Base-by-base conservation (phyloP, 92 coral and sea anemone species). In the Zoanthus sansibaricus region DNA sequence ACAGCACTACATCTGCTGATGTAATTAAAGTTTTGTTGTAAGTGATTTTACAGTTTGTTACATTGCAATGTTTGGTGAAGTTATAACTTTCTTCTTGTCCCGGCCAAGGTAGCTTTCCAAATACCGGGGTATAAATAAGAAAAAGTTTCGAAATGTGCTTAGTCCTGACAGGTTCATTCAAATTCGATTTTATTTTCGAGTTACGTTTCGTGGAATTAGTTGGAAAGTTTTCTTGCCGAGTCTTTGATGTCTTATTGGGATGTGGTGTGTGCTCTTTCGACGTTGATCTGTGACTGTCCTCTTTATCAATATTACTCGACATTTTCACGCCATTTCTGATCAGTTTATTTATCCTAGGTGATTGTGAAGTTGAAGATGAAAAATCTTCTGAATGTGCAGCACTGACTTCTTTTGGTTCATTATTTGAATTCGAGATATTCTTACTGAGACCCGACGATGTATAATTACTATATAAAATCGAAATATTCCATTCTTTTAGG, bases 21-120 rank as follows among this genome's bases (percentile, higher is more conserved):
- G 42, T 2, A 37, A 37, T 37, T 37, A 37, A 37, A 37, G 42
- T 37, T 4, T 37, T 37, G 4, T 37, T 37, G 42, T 37, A 37
- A 2, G 42, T 37, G 2, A 37, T 37, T 37, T 37, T 4, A 37
- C 42, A 37, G 42, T 37, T 52, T 52, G 11, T 52, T 52, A 52
- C 15, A 3, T 2, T 2, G 15, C 15, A 52, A 52, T 5, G 6
- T 52, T 52, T 6, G 9, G 4, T 14, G 58, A 52, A 52, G 15
- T 52, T 52, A 52, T 9, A 14, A 52, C 7, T 9, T 52, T 52
- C 15, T 52, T 14, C 11, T 1, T 3, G 2, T 14, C 58, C 11
- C 58, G 7, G 58, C 99, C 99, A 97, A 16, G 98, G 98, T 3
- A 72, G 25, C 52, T 86, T 69, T 3, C 94, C 98, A 61, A 97